Base-by-base conservation (phyloP, 2,113 vertebrate genomes). In the Plecotus auritus region DNA sequence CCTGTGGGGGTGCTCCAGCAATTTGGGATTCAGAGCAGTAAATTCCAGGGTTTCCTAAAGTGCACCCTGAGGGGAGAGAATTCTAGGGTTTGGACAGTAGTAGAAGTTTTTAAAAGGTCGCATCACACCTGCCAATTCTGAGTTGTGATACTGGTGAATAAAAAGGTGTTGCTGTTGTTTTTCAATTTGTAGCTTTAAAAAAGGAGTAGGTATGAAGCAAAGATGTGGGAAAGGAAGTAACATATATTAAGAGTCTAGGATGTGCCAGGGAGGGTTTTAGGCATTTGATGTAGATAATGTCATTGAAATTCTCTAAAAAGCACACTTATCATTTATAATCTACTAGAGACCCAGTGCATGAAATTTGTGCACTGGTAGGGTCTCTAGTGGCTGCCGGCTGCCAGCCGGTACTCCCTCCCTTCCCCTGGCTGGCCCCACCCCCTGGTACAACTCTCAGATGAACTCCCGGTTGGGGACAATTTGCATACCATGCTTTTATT, bases 221-320 rank as follows among this genome's bases (percentile, higher is more conserved):
- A 92, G 20, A 20, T 3, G 35, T 18, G 67, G 37, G 20, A 26
- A 86, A 89, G 45, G 30, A 92, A 66, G 32, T 40, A 72, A 82
- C 26, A 47, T 42, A 77, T 28, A 59, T 30, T 40, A 22, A 90
- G 23, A 32, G 7, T 42, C 61, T 77, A 20, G 23, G 32, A 56
- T 51, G 23, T 87, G 47, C 64, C 11, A n/a, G 22, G 16, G 56
- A 47, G 20, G 28, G 35, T 74, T 5, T 51, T 40, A 90, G 32
- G 37, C 51, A 26, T 70, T 67, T 83, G n/a, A 67, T 9, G 8
- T n/a, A 23, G 13, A 51, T 78, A 59, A 87, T 54, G 47, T 89
- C 22, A 66, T 77, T 83, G 89, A 86, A 72, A 47, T 90, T 93
- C 35, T 91, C 72, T 74, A 84, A 88, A 84, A 81, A 54, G n/a